A percentile compares a stretch with the other conserved stretches of the same genome.
Evolutionary conservation across 2,113 vertebrate species (phyloP).

Genomic region (Charadrius vociferus): DNA sequence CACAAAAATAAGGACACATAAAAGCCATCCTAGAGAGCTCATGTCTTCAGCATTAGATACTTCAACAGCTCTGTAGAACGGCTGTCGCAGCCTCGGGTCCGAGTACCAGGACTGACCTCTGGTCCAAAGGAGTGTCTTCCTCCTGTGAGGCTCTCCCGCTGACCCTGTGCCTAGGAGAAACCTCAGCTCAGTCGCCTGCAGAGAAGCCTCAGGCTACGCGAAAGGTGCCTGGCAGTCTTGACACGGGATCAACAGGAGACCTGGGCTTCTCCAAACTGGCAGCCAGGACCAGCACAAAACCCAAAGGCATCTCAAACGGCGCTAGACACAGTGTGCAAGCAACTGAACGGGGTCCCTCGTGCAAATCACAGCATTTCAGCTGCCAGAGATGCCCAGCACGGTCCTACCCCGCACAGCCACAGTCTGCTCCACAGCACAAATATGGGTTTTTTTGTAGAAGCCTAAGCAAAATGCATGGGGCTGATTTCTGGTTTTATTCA

Average conservation of each 20-base stretch:
- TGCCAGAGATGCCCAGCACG: background rate
- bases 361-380: background rate
- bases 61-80: background rate
- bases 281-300: background rate
- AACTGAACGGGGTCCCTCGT: no score
- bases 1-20: background rate
- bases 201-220: background rate
- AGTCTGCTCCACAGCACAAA: background rate
- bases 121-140: background rate
- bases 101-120: background rate
- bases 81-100: background rate
- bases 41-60: background rate
- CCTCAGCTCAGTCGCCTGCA: background rate
- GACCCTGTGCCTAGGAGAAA: background rate
- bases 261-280: background rate
- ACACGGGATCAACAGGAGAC: background rate
- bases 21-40: background rate
- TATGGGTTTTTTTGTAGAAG: accelerated
- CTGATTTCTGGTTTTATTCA: background rate
- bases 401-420: background rate
- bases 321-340: background rate
- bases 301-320: background rate
- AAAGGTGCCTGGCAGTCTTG: background rate
- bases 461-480: background rate
- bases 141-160: background rate